phyloP scores from a whole-genome alignment of 1,140 invertebrate genomes.

The Drosophila mauritiana region DNA sequence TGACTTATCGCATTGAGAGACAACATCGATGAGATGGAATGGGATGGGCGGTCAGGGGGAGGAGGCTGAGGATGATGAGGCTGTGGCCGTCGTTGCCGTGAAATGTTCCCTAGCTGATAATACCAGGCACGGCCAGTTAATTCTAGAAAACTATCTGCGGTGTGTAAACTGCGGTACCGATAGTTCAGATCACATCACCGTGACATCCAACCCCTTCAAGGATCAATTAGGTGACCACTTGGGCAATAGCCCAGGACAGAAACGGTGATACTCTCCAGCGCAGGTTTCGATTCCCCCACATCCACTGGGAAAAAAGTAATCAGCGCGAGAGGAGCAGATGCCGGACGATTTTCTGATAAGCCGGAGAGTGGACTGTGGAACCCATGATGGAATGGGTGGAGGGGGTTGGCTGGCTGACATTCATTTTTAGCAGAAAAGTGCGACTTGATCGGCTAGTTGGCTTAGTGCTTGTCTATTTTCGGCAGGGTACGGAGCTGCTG shows the following conservation, averaged over 20 bases:
- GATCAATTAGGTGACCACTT: background rate
- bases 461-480: conserved; percentile 78
- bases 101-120: conserved; percentile 60
- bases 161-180: background rate
- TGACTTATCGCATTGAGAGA: conserved; percentile 57
- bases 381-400: conserved; percentile 19
- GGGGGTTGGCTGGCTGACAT: conserved; percentile 21
- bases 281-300: conserved; percentile 6
- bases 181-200: background rate
- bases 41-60: background rate
- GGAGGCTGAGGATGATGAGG: background rate
- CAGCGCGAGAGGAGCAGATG: conserved; percentile 27
- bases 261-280: conserved; percentile 14
- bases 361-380: conserved; percentile 59
- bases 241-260: background rate
- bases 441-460: conserved; percentile 54
- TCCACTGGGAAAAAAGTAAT: conserved; percentile 31
- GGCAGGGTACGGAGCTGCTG: conserved; percentile 71
- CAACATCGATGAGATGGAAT: conserved; percentile 25
- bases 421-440: conserved; percentile 73
- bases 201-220: conserved; percentile 4
- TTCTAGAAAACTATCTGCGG: conserved; percentile 53
- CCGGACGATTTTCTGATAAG: conserved; percentile 65
- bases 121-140: conserved; percentile 52
- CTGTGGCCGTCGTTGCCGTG: conserved; percentile 17